phyloP scores from a whole-genome alignment of 2,888 invertebrate genomes.

The Chalcosyrphus nemorum region DNA sequence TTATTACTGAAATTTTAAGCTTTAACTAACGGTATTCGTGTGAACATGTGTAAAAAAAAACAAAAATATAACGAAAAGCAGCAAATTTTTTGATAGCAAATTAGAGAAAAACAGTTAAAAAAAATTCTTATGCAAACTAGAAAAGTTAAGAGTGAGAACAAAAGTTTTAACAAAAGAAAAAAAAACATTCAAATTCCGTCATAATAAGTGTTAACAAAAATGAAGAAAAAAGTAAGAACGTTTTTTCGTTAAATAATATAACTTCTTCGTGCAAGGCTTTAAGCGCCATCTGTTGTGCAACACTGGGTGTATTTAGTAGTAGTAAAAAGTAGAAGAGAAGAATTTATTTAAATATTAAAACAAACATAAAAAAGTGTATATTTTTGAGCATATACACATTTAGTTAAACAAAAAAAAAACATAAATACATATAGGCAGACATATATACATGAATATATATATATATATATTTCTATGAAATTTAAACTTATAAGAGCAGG shows the following conservation, averaged over 20 bases:
- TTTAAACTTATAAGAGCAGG: conserved; percentile 40
- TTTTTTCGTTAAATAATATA: no score
- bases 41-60: background rate
- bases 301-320: conserved; percentile 61
- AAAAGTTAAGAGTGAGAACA: conserved; percentile 60
- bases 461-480: conserved; percentile 69
- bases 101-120: background rate
- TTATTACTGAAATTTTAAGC: conserved; percentile 46
- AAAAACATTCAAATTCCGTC: conserved; percentile 54
- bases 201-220: conserved; percentile 56
- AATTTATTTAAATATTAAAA: conserved; percentile 53
- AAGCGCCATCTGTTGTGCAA: conserved; percentile 71
- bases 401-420: conserved; percentile 39
- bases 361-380: conserved; percentile 40
- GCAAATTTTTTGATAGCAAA: conserved; percentile 25
- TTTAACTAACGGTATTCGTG: conserved; percentile 57
- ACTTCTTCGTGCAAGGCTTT: conserved; percentile 59
- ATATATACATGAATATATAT: conserved; percentile 34
- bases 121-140: conserved; percentile 5
- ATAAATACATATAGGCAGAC: conserved; percentile 28
- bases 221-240: background rate
- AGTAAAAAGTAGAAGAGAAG: conserved; percentile 33
- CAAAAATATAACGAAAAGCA: background rate
- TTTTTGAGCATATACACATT: conserved; percentile 58
- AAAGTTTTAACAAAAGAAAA: conserved; percentile 27